Evolutionary conservation across 2,888 invertebrate genomes (phyloP).

Genomic region (Leptothorax acervorum): DNA sequence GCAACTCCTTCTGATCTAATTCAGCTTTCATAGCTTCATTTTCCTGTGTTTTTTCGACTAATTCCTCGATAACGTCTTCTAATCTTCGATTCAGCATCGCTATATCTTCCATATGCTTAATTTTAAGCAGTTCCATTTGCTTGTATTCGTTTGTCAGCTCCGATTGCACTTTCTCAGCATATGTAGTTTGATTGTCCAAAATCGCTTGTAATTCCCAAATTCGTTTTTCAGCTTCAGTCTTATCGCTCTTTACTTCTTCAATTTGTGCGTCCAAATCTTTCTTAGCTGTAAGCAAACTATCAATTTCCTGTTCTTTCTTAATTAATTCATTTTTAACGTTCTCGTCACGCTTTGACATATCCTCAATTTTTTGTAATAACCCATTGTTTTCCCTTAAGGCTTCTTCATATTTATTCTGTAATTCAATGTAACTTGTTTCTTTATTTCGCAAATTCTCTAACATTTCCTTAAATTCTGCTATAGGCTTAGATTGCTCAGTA

Average conservation of each 20-base stretch:
- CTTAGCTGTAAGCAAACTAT: slow-evolving; percentile 79
- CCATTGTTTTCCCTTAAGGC: slow-evolving; percentile 66
- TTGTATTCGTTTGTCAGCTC: slow-evolving; percentile 85
- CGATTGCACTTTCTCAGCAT: slow-evolving; percentile 72
- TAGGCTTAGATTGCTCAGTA: slow-evolving; percentile 86
- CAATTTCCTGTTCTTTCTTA: slow-evolving; percentile 86
- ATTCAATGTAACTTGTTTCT: slow-evolving; percentile 83
- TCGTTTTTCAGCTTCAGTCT: slow-evolving; percentile 67
- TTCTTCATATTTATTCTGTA: slow-evolving; percentile 67
- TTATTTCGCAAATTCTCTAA: slow-evolving; percentile 87
- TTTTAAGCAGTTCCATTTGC: slow-evolving; percentile 85
- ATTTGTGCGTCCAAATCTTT: slow-evolving; percentile 79
- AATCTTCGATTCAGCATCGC: slow-evolving; percentile 82
- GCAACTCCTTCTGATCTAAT: slow-evolving; percentile 83
- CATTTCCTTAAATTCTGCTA: slow-evolving; percentile 88
- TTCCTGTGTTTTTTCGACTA: slow-evolving; percentile 85
- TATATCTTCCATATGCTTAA: slow-evolving; percentile 84
- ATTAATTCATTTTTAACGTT: slow-evolving; percentile 65
- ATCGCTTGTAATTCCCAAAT: slow-evolving; percentile 70
- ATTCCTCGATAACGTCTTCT: slow-evolving; percentile 85
- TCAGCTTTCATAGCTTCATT: slow-evolving; percentile 82
- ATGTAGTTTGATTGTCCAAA: slow-evolving; percentile 73
- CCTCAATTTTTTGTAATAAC: slow-evolving; percentile 84
- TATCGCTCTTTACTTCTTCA: slow-evolving; percentile 77
- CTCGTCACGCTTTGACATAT: slow-evolving; percentile 77